Evolutionary conservation across 2,797 vertebrate genomes (phyloP).

Genomic region (Sorex maritimensis): DNA sequence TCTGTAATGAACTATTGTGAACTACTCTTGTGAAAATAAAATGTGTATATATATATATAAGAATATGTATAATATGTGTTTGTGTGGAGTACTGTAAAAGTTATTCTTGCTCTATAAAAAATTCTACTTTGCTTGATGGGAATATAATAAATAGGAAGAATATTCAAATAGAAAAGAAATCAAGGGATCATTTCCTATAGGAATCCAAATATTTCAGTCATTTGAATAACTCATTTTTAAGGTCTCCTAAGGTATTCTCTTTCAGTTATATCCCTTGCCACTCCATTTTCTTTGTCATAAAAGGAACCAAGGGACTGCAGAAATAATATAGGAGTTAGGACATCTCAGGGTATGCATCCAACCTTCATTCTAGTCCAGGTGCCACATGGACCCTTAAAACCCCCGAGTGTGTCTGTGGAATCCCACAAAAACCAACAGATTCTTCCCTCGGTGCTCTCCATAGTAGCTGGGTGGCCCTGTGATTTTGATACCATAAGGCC

Average conservation of each 20-base stretch:
- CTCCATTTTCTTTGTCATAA: neutral
- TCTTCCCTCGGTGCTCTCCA: too few relatives aligned
- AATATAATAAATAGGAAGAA: slow-evolving; percentile 28
- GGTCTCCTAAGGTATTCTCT: neutral
- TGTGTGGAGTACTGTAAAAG: neutral
- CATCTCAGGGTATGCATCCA: too few relatives aligned
- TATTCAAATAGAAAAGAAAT: neutral
- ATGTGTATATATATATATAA: neutral
- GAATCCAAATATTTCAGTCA: slow-evolving; percentile 39
- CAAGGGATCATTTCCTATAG: slow-evolving; percentile 8
- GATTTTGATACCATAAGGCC: too few relatives aligned
- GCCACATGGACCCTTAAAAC: too few relatives aligned
- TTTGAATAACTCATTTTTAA: neutral
- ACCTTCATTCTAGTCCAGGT: too few relatives aligned
- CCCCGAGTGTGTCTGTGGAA: too few relatives aligned
- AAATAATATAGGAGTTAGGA: too few relatives aligned
- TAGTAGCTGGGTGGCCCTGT: too few relatives aligned
- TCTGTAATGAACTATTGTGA: too few relatives aligned
- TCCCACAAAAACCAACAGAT: too few relatives aligned
- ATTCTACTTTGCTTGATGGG: neutral
- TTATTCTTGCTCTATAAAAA: neutral
- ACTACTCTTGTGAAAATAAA: too few relatives aligned
- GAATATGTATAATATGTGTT: neutral
- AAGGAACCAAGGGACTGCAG: neutral
- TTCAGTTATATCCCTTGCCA: neutral